Evolutionary conservation across 2,797 vertebrate species (phyloP).

Genomic region (Lepilemur septentrionalis): DNA sequence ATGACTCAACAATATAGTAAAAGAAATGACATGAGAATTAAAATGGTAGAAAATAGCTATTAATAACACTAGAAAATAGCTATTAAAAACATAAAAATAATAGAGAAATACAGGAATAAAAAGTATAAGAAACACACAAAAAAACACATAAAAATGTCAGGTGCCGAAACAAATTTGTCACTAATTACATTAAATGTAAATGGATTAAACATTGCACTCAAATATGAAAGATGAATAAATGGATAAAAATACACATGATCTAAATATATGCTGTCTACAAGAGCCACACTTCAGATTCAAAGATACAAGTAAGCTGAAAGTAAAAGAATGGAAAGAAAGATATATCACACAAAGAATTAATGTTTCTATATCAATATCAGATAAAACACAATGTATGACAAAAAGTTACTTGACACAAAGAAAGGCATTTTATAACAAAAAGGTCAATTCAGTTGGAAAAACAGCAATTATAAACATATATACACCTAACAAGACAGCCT

Average conservation of each 20-base stretch:
- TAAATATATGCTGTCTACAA: not conserved
- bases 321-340: too few species aligned
- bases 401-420: not conserved
- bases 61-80: not conserved
- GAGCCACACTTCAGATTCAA: not conserved
- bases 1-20: not conserved
- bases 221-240: not conserved
- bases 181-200: not conserved
- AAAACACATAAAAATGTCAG: not conserved
- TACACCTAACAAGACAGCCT: not conserved
- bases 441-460: not conserved
- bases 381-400: conserved; percentile 25
- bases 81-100: not conserved
- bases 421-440: not conserved
- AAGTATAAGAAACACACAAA: not conserved
- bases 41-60: not conserved
- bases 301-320: not conserved
- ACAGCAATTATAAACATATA: not conserved
- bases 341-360: not conserved
- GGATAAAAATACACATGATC: not conserved
- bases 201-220: not conserved
- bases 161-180: not conserved
- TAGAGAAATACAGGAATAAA: not conserved
- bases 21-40: not conserved
- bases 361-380: not conserved